Base-by-base conservation (phyloP, 2,888 invertebrate species). In the Machimus atricapillus region DNA sequence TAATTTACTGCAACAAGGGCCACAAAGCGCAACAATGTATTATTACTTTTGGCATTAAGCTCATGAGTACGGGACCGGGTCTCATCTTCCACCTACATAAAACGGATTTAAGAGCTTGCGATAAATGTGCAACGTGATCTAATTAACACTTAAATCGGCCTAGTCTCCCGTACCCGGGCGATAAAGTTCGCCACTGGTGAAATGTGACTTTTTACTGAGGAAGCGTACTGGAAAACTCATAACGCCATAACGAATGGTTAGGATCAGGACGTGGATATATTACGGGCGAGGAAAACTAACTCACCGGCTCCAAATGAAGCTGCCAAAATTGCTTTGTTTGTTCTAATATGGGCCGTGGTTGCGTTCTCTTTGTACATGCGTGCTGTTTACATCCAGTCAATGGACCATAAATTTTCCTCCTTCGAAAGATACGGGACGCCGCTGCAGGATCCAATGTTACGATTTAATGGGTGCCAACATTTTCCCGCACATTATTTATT, bases 401-500 rank as follows among this genome's bases (percentile, higher is more conserved):
- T 85, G 52, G 43, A 34, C 43, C 85, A 85, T 85, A 85, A 85
- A 85, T 85, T 85, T 73, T 73, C 43, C 46, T 43, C 34, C 16
- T 74, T 74, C 85, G 74, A 43, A 85, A 46, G 74, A 85, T 74
- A 85, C 43, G 19, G 74, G 40, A 73, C 34, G 19, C 31, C 27
- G 34, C 74, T 46, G 43, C 40, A 43, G 85, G 16, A 40, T 73
- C 56, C 56, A 85, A 76, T 74, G 82, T 40, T 85, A 83, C 85
- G 46, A 87, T 88, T 86, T 88, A 88, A 86, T 88, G 88, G 88
- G 86, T 88, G 88, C 87, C 88, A 88, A 88, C 87, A 83, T 87
- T 88, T 88, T 86, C 86, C 88, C 86, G 81, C 88, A 87, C 82
- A 88, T 88, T 87, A 88, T 88, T 88, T 88, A 88, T 88, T 88